A percentile compares a stretch with the other conserved stretches of the same genome.
phyloP scores from a whole-genome alignment of 2,113 vertebrate species.

The Geococcyx californianus region DNA sequence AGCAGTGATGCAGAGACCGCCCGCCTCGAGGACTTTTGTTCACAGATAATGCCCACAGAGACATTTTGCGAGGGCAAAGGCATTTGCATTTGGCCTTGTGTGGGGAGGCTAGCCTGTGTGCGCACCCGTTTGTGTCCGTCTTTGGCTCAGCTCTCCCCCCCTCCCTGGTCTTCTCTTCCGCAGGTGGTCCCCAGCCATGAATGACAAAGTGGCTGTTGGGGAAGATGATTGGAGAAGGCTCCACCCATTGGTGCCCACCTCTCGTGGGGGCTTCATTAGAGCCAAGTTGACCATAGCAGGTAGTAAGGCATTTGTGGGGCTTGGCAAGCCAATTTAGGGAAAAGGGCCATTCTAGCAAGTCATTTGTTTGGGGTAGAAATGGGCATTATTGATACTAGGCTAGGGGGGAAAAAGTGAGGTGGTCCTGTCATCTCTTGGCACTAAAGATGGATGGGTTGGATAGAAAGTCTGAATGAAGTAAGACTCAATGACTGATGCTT shows the following conservation, averaged over 20 bases:
- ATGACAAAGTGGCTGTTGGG: constrained; percentile 59
- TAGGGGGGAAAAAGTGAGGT: constrained; percentile 51
- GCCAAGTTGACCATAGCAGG: constrained; percentile 1
- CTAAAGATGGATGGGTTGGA: constrained; percentile 93
- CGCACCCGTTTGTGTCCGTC: neutral
- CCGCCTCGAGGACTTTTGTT: constrained; percentile 64
- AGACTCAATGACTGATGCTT: constrained; percentile 95
- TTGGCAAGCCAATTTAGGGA: constrained; percentile 48
- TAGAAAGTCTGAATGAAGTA: constrained; percentile 94
- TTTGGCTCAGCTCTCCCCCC: neutral
- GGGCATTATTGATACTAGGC: constrained; percentile 53
- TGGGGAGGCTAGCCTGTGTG: neutral
- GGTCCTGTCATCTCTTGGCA: constrained; percentile 89
- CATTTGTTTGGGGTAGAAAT: constrained; percentile 70
- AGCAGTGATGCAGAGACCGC: constrained; percentile 70
- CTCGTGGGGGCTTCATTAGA: neutral
- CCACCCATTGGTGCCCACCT: constrained; percentile 32
- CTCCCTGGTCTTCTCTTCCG: neutral
- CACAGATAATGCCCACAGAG: constrained; percentile 41
- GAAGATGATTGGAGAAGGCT: constrained; percentile 45
- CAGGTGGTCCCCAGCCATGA: constrained; percentile 21
- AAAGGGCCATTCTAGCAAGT: constrained; percentile 26
- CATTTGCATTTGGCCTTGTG: constrained; percentile 40
- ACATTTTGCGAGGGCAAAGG: constrained; percentile 38
- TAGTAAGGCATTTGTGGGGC: constrained; percentile 19